These are phyloP conservation scores for Enteromius unitaeniatus DNA, from an alignment of 2,797 vertebrate species.

Conservation along the genomic window DNA sequence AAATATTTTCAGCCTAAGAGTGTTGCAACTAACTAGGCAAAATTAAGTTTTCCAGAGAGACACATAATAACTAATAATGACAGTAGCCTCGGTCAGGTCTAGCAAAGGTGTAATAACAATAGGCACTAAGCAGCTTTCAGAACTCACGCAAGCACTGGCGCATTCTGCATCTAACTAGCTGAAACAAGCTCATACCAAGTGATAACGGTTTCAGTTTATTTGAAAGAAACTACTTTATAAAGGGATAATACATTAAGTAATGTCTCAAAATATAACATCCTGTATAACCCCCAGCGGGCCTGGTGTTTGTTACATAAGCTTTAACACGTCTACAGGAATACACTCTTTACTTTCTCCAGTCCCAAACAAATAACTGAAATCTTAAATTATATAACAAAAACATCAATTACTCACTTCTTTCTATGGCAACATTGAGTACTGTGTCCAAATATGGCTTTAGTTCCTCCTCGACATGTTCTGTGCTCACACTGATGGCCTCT, in stretches of 20 bases:
- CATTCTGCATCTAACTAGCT: constrained; percentile 27
- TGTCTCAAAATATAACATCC: neutral
- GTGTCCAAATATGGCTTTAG: constrained; percentile 78
- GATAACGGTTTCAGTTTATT: neutral
- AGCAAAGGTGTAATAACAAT: constrained; percentile 13
- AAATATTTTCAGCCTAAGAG: neutral
- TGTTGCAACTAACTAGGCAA: neutral
- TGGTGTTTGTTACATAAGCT: neutral
- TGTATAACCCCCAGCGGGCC: neutral
- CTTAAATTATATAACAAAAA: neutral
- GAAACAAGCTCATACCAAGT: neutral
- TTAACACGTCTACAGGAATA: neutral
- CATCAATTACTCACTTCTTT: constrained; percentile 71
- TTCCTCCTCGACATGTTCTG: constrained; percentile 77
- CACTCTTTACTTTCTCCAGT: neutral
- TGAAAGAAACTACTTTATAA: neutral
- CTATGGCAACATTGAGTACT: constrained; percentile 70
- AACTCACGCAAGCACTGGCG: neutral
- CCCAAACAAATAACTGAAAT: neutral
- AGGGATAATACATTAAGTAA: neutral
- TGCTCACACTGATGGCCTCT: constrained; percentile 76
- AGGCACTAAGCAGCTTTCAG: constrained; percentile 34
- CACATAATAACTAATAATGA: neutral
- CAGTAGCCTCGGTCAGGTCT: neutral
- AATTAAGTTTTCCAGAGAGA: neutral